Percentiles rank a stretch among this genome's conserved stretches.
phyloP scores from a whole-genome alignment of 2,113 vertebrate species.

The Gobio gobio region DNA sequence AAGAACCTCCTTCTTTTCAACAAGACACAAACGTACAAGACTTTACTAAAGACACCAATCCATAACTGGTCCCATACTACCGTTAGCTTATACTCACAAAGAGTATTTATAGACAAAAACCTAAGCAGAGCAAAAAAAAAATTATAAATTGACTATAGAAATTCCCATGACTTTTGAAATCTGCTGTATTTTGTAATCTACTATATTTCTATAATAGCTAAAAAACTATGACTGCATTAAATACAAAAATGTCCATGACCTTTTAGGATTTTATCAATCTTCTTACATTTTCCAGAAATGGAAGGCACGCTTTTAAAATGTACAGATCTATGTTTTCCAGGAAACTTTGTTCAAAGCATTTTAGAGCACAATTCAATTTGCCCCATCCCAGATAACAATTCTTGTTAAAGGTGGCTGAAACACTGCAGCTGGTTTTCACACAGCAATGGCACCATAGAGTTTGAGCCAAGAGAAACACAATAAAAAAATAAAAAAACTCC shows the following conservation, averaged over 20 bases:
- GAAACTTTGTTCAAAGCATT: neutral
- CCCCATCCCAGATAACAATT: neutral
- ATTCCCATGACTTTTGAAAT: neutral
- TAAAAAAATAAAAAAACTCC: neutral
- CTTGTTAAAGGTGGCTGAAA: neutral
- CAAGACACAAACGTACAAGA: neutral
- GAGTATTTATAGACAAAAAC: too few species aligned
- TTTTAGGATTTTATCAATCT: neutral
- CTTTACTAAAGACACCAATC: neutral
- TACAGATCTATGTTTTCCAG: neutral
- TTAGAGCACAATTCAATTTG: neutral
- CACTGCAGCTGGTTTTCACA: neutral
- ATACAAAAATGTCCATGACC: neutral
- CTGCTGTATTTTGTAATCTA: too few species aligned
- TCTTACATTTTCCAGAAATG: neutral
- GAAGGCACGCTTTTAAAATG: neutral
- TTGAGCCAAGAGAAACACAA: constrained; percentile 24
- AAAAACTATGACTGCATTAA: too few species aligned
- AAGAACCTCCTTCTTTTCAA: constrained; percentile 9
- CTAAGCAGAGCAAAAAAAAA: neutral
- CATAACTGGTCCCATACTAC: neutral
- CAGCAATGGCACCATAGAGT: neutral
- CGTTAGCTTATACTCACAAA: neutral
- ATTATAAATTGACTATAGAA: too few species aligned
- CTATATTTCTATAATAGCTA: too few species aligned